Evolutionary conservation across 2,113 vertebrate species (phyloP).

Genomic region (Cephalopholis sonnerati): DNA sequence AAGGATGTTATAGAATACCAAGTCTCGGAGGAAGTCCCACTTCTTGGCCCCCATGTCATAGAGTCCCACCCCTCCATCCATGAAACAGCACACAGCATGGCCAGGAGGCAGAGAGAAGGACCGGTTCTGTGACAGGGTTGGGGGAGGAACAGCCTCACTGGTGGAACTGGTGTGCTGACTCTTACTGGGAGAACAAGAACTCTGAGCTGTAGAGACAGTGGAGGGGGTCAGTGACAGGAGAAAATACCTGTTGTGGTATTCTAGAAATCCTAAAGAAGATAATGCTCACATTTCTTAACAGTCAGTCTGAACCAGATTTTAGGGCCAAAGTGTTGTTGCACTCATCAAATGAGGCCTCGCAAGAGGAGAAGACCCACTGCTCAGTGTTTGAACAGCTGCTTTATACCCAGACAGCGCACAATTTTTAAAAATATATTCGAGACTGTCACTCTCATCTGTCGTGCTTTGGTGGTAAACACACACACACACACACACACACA

Average conservation of each 20-base stretch:
- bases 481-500: no score
- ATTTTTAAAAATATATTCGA: background rate
- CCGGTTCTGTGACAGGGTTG: slow-evolving; percentile 91
- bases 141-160: slow-evolving; percentile 95
- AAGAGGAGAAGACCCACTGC: background rate
- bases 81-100: slow-evolving; percentile 95
- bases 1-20: slow-evolving; percentile 84
- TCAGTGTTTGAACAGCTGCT: background rate
- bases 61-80: slow-evolving; percentile 97
- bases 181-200: slow-evolving; percentile 85
- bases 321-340: background rate
- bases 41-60: slow-evolving; percentile 97
- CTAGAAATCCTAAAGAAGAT: background rate
- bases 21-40: slow-evolving; percentile 97
- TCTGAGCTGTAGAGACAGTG: slow-evolving; percentile 79
- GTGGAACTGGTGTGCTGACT: slow-evolving; percentile 95
- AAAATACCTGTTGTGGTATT: background rate
- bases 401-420: background rate
- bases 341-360: background rate
- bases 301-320: background rate
- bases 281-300: background rate
- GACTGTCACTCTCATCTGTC: background rate
- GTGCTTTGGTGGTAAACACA: background rate
- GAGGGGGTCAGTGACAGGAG: background rate
- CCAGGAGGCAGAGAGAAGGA: slow-evolving; percentile 96